Evolutionary conservation across 2,113 vertebrate genomes (phyloP), one percentile per base, ranked within the genome.

Genomic region (Ginglymostoma cirratum): DNA sequence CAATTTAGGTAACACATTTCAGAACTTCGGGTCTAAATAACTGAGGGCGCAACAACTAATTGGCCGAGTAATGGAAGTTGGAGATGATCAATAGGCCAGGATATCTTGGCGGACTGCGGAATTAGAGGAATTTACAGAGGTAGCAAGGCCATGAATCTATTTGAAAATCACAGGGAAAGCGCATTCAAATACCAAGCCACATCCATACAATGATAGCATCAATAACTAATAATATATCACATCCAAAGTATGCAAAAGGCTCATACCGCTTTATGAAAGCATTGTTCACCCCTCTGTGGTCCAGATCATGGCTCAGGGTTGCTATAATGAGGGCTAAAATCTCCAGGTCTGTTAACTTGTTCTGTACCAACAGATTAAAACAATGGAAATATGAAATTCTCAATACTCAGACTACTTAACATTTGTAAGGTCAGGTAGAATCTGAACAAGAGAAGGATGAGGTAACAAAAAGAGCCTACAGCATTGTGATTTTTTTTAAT

Each of bases 211-310:
- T n/a, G 27, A 55, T 27, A 90, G 27, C 30, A 61, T 30, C 4
- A 90, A 0, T 34, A 90, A 61, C 87, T 34, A 66, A 21, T 38
- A 83, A 38, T 7, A 52, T 34, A 69, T 72, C 24, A 15, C 21
- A 27, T 3, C 72, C 45, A 72, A 24, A 52, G 48, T 5, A 34
- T 70, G 72, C 48, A 27, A 69, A 94, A 70, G n/a, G 1, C n/a
- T 17, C 97, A 97, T 97, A 99, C 99, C 98, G 98, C 97, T 99
- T 98, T 96, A 99, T 99, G 96, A 99, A 99, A 21, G 99, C 99
- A 97, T 99, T 99, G 97, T 99, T 99, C 97, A 99, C 99, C 38
- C 99, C 99, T 61, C 99, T 97, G 97, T 99, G 99, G 97, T 99
- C 99, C 97, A 99, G 96, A 96, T 99, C 99, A 0, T 99, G 99